Evolutionary conservation across 2,888 invertebrate genomes (phyloP), one percentile per base, ranked within the genome.

Genomic region (Oscheius sp.): DNA sequence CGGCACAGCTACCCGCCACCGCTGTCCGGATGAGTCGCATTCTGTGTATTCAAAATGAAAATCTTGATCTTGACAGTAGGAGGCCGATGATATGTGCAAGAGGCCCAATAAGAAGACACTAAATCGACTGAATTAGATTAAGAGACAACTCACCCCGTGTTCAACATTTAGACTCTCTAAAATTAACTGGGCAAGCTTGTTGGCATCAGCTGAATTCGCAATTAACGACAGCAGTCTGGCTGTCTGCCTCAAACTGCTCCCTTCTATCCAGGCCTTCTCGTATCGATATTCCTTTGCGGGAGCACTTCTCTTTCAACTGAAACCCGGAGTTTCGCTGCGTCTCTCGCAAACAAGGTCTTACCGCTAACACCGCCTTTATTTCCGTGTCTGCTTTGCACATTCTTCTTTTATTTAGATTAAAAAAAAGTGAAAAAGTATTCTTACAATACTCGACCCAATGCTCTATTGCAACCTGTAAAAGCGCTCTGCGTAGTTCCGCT

Each of bases 1-100:
- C 41, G 92, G 92, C 45, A 92, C 90, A 29, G 91, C 90, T 1
- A 92, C 91, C 73, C 91, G 88, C 92, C 92, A 92, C 53, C 76
- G 52, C 45, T 81, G 78, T 0, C 78, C 78, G 43, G 71, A 64
- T 21, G 35, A 69, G 63, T 78, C 78, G 53, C 81, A 81, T 21
- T 75, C 77, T 12, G 81, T 81, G 58, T 79, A 81, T 21, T 78
- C 74, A 73, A 63, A 72, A 21, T 46, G 53, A 55, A 66, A 72
- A 23, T 72, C 64, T 29, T 49, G 27, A 21, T 46, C 63, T 13
- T 25, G 25, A 52, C 64, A 72, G 25, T 5, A 16, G 6, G 29
- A 58, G 29, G n/a, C 5, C 3, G 21, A 58, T 5, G n/a, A 49
- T 18, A 49, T 16, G 49, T n/a, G 18, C 6, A 55, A 55, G 55